Base-by-base conservation (phyloP, 2,113 vertebrate genomes). In the Eublepharis macularius region DNA sequence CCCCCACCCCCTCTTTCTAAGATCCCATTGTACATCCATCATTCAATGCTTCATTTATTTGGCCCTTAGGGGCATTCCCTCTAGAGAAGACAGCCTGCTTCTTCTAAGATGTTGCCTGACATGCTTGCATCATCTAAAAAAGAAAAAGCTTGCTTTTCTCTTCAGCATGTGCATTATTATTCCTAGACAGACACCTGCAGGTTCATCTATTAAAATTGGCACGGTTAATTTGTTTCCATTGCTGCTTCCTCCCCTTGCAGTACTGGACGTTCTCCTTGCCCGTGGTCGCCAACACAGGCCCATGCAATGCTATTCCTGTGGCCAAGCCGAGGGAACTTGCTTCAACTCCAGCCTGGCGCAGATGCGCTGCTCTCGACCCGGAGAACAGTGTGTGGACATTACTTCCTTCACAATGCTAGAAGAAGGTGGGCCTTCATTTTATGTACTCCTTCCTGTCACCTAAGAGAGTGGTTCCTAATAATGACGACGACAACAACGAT, bases 341-440 rank as follows among this genome's bases (percentile, higher is more conserved):
- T 39, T 14, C 51, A 47, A 36, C 10, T 10, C 80, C 51, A 39
- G 14, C 17, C 24, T 47, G 12, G 1, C 2, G 26, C 24, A 0
- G 3, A 76, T 87, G 65, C 32, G 4, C 1, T 87, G 86, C 5
- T 7, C 13, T 16, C 43, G 43, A 17, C 86, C 66, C 2, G 29
- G 41, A 65, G 80, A 82, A 19, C n/a, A n/a, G 6, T 87, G 86
- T 21, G 51, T 87, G 39, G 86, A 87, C 51, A 82, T 87, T 74
- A 49, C 49, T 0, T 60, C 74, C 39, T 72, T 82, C 51, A 39
- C 74, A 0, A 10, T 0, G n/a, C 39, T 39, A 4, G 47, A 63
- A 82, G 80, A 63, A 82, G 80, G 86, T 87, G 43, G 57, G 63
- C 36, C 34, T 26, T 24, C 8, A 32, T 11, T 47, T 34, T 51